phyloP scores from a whole-genome alignment of 2,888 invertebrate genomes.

The Agrotis ipsilon region DNA sequence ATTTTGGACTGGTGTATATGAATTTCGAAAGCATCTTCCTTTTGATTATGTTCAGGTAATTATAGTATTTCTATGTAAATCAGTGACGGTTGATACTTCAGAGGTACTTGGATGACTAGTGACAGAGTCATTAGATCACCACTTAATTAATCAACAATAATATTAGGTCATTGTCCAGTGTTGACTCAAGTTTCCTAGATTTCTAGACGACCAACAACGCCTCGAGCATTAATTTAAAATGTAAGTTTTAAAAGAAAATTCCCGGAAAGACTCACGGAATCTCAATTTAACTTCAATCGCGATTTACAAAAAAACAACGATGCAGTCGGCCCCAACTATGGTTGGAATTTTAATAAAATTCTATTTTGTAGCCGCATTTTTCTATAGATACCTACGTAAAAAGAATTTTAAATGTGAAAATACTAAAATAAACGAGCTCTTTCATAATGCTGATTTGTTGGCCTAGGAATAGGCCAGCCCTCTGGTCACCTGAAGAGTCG shows the following conservation, averaged over 20 bases:
- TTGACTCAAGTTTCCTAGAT: slow-evolving; percentile 17
- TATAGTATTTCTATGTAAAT: slow-evolving; percentile 13
- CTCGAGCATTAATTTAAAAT: no score
- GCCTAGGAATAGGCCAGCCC: no score
- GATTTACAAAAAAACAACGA: neutral
- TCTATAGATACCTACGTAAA: neutral
- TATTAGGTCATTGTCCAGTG: slow-evolving; percentile 14
- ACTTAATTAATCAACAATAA: slow-evolving; percentile 38
- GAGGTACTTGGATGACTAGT: slow-evolving; percentile 26
- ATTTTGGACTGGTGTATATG: neutral
- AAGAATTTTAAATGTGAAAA: neutral
- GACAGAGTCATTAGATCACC: slow-evolving; percentile 37
- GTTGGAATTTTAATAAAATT: slow-evolving; percentile 1
- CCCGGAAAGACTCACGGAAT: no score
- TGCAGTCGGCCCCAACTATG: neutral
- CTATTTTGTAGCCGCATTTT: neutral
- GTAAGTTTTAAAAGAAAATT: no score
- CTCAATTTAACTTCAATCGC: neutral
- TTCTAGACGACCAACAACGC: neutral
- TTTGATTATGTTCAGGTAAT: slow-evolving; percentile 4
- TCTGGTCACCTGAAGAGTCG: no score
- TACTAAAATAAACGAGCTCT: neutral
- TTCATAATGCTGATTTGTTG: no score
- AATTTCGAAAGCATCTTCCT: neutral
- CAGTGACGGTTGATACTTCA: slow-evolving; percentile 1